Conservation (phyloP, 2,113 vertebrate genomes). For the Boulengeromyrus knoepffleri region DNA sequence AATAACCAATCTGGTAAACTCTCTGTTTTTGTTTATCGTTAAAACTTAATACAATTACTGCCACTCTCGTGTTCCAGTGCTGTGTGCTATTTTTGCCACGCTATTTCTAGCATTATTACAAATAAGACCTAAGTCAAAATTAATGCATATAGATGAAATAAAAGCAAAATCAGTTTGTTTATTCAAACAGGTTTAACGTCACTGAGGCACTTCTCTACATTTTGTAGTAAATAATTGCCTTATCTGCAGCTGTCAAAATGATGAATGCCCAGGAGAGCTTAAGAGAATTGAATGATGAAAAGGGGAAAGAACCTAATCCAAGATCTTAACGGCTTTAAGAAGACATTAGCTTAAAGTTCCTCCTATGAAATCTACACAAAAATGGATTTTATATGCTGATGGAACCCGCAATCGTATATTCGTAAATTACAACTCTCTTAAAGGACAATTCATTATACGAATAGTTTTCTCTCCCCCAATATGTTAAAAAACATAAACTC, state of each 20-base stretch:
- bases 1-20: not conserved
- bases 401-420: not conserved
- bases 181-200: slow-evolving; percentile 60
- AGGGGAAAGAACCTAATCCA: slow-evolving; percentile 57
- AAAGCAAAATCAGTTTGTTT: slow-evolving; percentile 50
- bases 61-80: not conserved
- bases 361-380: slow-evolving; percentile 46
- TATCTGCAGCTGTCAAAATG: slow-evolving; percentile 70
- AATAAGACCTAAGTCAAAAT: not conserved
- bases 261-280: slow-evolving; percentile 61
- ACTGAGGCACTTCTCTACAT: slow-evolving; percentile 62
- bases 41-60: not conserved
- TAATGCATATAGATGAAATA: slow-evolving; percentile 15
- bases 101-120: not conserved
- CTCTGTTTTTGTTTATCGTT: not conserved
- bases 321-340: slow-evolving; percentile 64
- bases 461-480: not conserved
- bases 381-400: slow-evolving; percentile 49
- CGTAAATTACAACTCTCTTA: slow-evolving; percentile 27
- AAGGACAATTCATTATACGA: slow-evolving; percentile 1
- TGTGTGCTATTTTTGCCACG: not conserved
- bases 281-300: slow-evolving; percentile 63
- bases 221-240: slow-evolving; percentile 70
- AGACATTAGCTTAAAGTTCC: slow-evolving; percentile 51
- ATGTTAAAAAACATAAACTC: not conserved